A percentile compares a stretch with the other conserved stretches of the same genome.
Evolutionary conservation across 2,797 vertebrate species (phyloP).

Genomic region (Anolis apletophallus): DNA sequence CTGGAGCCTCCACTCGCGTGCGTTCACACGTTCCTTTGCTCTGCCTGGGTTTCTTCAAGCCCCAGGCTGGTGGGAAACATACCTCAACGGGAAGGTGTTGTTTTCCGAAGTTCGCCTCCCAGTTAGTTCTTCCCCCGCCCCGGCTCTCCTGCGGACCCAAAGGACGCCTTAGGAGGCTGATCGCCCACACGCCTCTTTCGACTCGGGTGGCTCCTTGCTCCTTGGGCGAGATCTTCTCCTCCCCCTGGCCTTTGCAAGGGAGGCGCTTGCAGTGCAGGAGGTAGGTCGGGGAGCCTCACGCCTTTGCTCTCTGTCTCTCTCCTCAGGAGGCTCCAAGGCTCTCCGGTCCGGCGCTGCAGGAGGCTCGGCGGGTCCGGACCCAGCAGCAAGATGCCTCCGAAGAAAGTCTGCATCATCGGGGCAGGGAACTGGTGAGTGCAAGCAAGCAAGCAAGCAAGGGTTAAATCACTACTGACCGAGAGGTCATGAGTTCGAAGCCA

Average conservation of each 20-base stretch:
- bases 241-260: not conserved
- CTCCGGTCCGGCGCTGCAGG: too few species aligned
- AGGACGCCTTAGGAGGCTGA: not conserved
- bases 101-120: not conserved
- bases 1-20: too few species aligned
- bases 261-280: not conserved
- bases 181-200: not conserved
- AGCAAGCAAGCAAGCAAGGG: not conserved
- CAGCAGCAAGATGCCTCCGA: constrained; percentile 59
- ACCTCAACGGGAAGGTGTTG: not conserved
- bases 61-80: too few species aligned
- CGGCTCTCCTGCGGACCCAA: not conserved
- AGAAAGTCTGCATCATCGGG: constrained; percentile 83
- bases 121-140: too few species aligned
- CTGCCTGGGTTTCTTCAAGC: too few species aligned
- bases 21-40: too few species aligned
- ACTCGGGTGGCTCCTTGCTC: not conserved
- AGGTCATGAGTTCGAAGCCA: too few species aligned
- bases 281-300: not conserved
- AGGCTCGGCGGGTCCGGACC: not conserved
- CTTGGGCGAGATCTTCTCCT: not conserved
- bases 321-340: too few species aligned
- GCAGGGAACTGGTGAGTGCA: constrained; percentile 72
- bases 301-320: too few species aligned
- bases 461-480: too few species aligned